Percentiles rank a stretch among this genome's conserved stretches.
Evolutionary conservation across 2,888 invertebrate genomes (phyloP).

Genomic region (Drosophila conformis): DNA sequence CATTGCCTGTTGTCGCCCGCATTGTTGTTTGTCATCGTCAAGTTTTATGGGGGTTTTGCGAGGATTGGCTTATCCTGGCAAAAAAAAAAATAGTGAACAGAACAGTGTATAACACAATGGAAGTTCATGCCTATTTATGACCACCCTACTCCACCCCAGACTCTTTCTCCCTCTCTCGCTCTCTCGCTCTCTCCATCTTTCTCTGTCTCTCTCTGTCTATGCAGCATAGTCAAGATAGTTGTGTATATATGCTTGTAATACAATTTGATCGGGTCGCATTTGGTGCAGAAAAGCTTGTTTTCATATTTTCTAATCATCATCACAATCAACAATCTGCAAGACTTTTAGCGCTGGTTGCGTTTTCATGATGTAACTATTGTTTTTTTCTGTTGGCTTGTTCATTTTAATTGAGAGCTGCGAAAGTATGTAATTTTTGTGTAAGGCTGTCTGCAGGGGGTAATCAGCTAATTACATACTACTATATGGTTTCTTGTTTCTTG

Average conservation of each 20-base stretch:
- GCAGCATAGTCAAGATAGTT: constrained; percentile 19
- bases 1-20: constrained; percentile 34
- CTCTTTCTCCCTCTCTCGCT: background rate
- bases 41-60: constrained; percentile 67
- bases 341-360: background rate
- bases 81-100: background rate
- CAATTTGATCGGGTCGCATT: constrained; percentile 32
- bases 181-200: background rate
- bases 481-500: background rate
- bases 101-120: constrained; percentile 50
- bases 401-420: background rate
- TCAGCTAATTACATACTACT: background rate
- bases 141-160: constrained; percentile 27
- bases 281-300: constrained; percentile 22
- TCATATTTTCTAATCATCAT: background rate
- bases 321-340: constrained; percentile 8
- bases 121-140: constrained; percentile 64
- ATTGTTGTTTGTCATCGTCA: constrained; percentile 72
- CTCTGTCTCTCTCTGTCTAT: constrained; percentile 36
- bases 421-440: background rate
- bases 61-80: constrained; percentile 55
- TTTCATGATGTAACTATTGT: background rate
- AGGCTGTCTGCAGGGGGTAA: background rate
- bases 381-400: background rate
- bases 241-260: constrained; percentile 48